A percentile compares a stretch with the other conserved stretches of the same genome.
phyloP scores from a whole-genome alignment of 2,113 vertebrate species.

The Bagarius yarrelli region DNA sequence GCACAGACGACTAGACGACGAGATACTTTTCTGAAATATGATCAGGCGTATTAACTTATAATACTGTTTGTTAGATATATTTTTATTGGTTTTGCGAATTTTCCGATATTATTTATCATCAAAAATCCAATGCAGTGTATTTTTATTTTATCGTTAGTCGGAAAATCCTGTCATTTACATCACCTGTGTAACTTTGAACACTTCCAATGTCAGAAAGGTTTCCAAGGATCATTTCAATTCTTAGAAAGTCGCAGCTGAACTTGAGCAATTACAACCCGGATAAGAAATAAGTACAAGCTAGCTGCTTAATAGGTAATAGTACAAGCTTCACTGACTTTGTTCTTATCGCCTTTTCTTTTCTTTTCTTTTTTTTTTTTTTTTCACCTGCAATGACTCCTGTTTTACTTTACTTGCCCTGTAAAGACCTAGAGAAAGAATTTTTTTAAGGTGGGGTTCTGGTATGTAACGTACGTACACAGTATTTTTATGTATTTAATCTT shows the following conservation, averaged over 20 bases:
- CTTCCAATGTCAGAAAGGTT: slow-evolving; percentile 25
- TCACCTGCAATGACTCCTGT: slow-evolving; percentile 13
- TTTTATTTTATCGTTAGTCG: background rate
- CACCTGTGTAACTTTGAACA: slow-evolving; percentile 6
- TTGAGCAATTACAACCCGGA: slow-evolving; percentile 38
- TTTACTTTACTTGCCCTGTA: slow-evolving; percentile 26
- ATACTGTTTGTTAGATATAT: background rate
- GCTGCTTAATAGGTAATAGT: slow-evolving; percentile 36
- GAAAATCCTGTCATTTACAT: background rate
- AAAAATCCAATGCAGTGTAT: background rate
- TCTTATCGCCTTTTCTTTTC: background rate
- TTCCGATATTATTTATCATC: background rate
- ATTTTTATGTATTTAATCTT: background rate
- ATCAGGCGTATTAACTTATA: background rate
- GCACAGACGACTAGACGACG: background rate
- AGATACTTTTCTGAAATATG: background rate
- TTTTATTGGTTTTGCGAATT: background rate
- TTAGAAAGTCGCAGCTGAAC: slow-evolving; percentile 29
- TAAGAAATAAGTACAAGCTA: slow-evolving; percentile 16
- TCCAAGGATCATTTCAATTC: slow-evolving; percentile 25
- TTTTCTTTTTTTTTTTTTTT: background rate
- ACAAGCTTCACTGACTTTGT: slow-evolving; percentile 18
- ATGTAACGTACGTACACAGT: background rate
- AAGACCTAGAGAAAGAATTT: slow-evolving; percentile 18
- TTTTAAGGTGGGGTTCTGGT: background rate